Conservation (phyloP, 2,888 invertebrate genomes). For the Synergus itoensis region DNA sequence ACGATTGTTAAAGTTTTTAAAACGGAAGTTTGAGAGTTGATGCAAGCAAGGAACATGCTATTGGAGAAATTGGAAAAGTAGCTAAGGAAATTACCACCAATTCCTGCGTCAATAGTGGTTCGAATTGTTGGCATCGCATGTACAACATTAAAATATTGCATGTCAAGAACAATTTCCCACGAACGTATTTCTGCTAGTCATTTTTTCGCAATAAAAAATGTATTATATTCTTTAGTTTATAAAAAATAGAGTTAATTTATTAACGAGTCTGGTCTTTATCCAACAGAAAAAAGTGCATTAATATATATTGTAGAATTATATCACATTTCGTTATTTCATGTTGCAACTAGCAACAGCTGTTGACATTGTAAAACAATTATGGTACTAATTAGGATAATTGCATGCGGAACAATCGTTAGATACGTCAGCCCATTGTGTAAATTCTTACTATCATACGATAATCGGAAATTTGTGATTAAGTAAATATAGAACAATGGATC, state of each 20-base stretch:
- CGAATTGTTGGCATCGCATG: no score
- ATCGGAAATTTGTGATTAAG: background rate
- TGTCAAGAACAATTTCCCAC: no score
- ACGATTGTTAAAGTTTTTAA: no score
- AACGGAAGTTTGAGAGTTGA: no score
- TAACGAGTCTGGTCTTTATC: background rate
- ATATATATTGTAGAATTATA: background rate
- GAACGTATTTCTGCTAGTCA: no score
- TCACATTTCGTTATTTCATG: background rate
- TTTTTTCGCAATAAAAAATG: no score
- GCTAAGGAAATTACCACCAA: no score
- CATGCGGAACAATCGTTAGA: background rate
- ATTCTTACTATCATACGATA: background rate
- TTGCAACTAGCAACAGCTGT: background rate
- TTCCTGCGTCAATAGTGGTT: no score
- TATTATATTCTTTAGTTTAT: no score
- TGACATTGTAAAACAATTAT: background rate
- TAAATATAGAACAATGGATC: background rate
- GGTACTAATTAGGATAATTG: conserved; percentile 5
- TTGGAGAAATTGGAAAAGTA: no score
- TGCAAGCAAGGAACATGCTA: no score
- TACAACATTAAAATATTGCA: no score
- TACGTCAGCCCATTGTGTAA: conserved; percentile 16
- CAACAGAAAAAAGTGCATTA: background rate
- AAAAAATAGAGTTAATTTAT: background rate